A percentile compares a stretch with the other conserved stretches of the same genome.
Conservation (phyloP, 2,888 invertebrate species). For the Mythimna vitellina region DNA sequence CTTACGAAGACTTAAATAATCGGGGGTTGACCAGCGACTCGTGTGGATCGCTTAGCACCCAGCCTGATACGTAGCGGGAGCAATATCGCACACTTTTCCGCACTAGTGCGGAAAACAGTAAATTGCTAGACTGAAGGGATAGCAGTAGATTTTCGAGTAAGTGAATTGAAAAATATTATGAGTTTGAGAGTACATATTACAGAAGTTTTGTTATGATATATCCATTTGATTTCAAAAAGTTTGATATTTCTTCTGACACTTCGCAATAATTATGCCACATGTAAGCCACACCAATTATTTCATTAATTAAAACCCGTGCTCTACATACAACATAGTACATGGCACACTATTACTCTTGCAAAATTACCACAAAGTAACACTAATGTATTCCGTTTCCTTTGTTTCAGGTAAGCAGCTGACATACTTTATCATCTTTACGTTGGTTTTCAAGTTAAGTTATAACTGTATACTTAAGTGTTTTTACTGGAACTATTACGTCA, state of each 20-base stretch:
- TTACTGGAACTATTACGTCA: constrained; percentile 7
- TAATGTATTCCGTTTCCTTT: constrained; percentile 46
- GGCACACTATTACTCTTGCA: constrained; percentile 24
- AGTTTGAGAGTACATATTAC: too few species aligned
- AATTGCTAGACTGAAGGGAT: too few species aligned
- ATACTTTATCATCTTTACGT: constrained; percentile 32
- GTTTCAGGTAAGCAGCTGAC: constrained; percentile 56
- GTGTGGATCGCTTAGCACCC: too few species aligned
- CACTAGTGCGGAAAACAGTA: too few species aligned
- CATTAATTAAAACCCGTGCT: constrained; percentile 24
- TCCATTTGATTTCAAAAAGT: background rate
- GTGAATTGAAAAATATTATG: too few species aligned
- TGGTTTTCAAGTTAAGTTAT: constrained; percentile 24
- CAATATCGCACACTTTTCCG: too few species aligned
- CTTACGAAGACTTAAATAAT: too few species aligned
- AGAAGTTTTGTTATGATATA: background rate
- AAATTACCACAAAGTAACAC: constrained; percentile 33
- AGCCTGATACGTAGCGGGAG: too few species aligned
- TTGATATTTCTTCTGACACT: background rate
- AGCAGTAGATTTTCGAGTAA: too few species aligned
- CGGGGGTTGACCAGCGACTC: too few species aligned
- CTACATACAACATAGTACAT: background rate
- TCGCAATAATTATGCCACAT: background rate
- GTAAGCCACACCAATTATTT: constrained; percentile 9
- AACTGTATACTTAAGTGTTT: background rate